Conservation (phyloP, 2,113 vertebrate species). For the Enhydra lutris region DNA sequence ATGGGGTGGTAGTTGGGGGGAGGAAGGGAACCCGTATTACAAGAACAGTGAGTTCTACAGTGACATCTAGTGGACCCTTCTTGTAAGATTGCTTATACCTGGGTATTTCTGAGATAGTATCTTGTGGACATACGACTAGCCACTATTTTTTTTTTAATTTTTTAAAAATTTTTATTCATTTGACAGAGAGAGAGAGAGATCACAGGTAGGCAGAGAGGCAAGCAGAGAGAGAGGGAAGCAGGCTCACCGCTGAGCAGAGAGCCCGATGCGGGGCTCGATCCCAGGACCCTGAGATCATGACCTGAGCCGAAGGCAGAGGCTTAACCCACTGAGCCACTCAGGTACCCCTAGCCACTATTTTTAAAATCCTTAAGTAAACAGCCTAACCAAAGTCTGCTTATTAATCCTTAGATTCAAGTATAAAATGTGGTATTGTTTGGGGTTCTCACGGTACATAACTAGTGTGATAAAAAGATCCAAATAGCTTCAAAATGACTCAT, state of each 20-base stretch:
- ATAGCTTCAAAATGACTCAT: not conserved
- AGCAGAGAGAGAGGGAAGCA: too few species aligned
- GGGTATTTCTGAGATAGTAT: not conserved
- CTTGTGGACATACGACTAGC: not conserved
- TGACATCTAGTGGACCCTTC: constrained; percentile 31
- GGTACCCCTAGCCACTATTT: not conserved
- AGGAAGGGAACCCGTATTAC: not conserved
- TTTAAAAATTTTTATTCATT: too few species aligned
- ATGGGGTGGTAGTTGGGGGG: not conserved
- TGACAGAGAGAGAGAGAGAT: too few species aligned
- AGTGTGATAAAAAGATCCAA: not conserved
- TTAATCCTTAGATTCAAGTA: not conserved
- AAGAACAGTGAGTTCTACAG: not conserved
- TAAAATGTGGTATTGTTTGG: not conserved
- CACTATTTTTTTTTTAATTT: not conserved
- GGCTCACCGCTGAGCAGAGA: too few species aligned
- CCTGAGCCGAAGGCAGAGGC: too few species aligned
- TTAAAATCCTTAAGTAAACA: not conserved
- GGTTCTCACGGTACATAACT: not conserved
- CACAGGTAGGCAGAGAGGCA: too few species aligned
- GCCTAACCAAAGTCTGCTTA: not conserved
- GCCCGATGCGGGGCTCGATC: too few species aligned
- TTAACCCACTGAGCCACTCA: too few species aligned
- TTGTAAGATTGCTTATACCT: not conserved
- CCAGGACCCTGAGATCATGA: too few species aligned